A percentile compares a stretch with the other conserved stretches of the same genome.
These are phyloP conservation scores for Microctenopoma stevenorrisi DNA, from an alignment of 2,797 vertebrate species.

Conservation along the genomic window DNA sequence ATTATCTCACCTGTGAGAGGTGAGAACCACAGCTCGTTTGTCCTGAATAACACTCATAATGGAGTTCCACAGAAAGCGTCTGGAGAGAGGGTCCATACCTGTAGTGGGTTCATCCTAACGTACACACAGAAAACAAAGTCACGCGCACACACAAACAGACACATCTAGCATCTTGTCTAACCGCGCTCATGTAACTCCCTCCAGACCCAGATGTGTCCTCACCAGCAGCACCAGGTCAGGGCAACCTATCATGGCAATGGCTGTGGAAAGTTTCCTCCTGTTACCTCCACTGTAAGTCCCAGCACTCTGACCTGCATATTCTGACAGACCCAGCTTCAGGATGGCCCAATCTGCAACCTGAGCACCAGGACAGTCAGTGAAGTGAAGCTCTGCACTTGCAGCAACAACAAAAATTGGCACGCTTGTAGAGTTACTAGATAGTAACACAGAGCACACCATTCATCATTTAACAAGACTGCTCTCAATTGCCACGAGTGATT, in stretches of 20 bases:
- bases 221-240: slow-evolving; percentile 92
- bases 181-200: not conserved
- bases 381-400: not conserved
- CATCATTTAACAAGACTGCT: not conserved
- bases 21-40: slow-evolving; percentile 91
- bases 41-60: slow-evolving; percentile 91
- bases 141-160: not conserved
- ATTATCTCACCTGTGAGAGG: slow-evolving; percentile 89
- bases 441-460: not conserved
- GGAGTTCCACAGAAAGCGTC: slow-evolving; percentile 93
- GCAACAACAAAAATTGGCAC: not conserved
- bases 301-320: slow-evolving; percentile 83
- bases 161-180: not conserved
- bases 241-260: slow-evolving; percentile 93
- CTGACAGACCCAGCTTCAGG: slow-evolving; percentile 89
- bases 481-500: not conserved
- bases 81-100: slow-evolving; percentile 95
- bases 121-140: not conserved
- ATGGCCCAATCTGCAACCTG: slow-evolving; percentile 94
- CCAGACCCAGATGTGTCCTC: slow-evolving; percentile 48
- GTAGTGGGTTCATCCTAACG: slow-evolving; percentile 94
- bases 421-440: not conserved
- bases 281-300: slow-evolving; percentile 95
- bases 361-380: not conserved
- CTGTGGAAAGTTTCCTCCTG: slow-evolving; percentile 93